Base-by-base conservation (phyloP, 2,888 invertebrate species). In the Hyalella azteca region DNA sequence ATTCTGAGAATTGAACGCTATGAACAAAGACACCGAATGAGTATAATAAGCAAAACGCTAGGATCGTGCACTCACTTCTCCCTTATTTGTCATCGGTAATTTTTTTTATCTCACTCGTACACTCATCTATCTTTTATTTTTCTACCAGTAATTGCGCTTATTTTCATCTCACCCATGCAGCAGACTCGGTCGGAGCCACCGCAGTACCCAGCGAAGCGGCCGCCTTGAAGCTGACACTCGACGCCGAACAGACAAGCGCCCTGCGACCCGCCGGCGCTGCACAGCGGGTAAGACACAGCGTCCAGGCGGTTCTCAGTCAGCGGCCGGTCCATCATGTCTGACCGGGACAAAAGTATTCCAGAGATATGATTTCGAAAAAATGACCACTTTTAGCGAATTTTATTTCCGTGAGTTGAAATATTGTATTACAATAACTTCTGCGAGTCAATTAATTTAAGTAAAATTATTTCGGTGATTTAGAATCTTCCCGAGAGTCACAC, bases 151-250 rank as follows among this genome's bases (percentile, higher is more conserved):
- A 54, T 5, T 54, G 22, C 29, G 11, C 4, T 54, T 54, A 7
- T 3, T 26, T n/a, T 54, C 22, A 9, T 49, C 79, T 59, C 29
- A 81, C 81, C 78, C 19, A 79, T 32, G 50, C 81, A 81, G 77
- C 81, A 81, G 78, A 78, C 75, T 39, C 73, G 54, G 22, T 79
- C 48, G n/a, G 48, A 66, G 36, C 26, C 59, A 22, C 79, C 79
- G 26, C 81, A 81, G 73, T 78, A 81, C 2, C 81, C 81, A n/a
- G 75, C 78, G 60, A 73, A 79, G 15, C 36, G 39, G 0, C 80
- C 81, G 32, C 49, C 22, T 32, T 78, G 66, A 19, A 11, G 36
- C 66, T 66, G 29, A 19, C 66, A 66, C 66, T 66, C 66, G 39
- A 66, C 22, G 66, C 29, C 36, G 39, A 36, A 36, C 36, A 66